These are phyloP conservation scores for Ursus arctos DNA, from an alignment of 2,113 vertebrate genomes.

Conservation along the genomic window DNA sequence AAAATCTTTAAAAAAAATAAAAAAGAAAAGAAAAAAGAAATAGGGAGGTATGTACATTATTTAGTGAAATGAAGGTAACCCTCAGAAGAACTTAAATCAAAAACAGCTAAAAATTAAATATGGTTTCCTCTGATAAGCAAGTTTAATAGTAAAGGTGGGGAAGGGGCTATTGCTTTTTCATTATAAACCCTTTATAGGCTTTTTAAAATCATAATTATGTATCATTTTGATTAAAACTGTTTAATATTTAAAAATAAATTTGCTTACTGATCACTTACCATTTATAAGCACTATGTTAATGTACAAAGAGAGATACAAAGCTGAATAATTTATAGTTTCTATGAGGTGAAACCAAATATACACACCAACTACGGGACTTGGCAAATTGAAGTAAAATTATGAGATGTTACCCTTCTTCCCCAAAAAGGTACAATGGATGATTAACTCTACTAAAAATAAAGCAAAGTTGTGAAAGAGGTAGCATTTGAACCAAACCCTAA, in stretches of 20 bases:
- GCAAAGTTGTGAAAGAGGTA: slow-evolving; percentile 23
- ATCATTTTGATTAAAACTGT: slow-evolving; percentile 10
- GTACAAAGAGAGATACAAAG: background rate
- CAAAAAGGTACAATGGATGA: background rate
- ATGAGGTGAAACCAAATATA: background rate
- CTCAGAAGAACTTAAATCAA: slow-evolving; percentile 4
- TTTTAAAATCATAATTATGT: background rate
- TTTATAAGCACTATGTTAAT: background rate
- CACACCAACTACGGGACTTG: background rate
- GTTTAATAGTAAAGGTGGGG: background rate
- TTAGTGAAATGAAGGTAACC: background rate
- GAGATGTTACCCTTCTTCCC: background rate
- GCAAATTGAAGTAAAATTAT: slow-evolving; percentile 49
- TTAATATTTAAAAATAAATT: slow-evolving; percentile 53
- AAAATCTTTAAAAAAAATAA: background rate
- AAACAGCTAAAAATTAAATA: slow-evolving; percentile 37
- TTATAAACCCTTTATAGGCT: background rate
- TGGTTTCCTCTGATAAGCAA: background rate
- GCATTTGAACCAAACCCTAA: slow-evolving; percentile 31
- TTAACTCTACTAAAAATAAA: slow-evolving; percentile 51
- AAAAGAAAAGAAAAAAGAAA: background rate
- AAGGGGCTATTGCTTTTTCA: background rate
- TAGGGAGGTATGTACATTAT: background rate
- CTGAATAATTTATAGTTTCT: slow-evolving; percentile 61
- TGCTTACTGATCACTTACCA: background rate